Evolutionary conservation across 2,113 vertebrate species (phyloP).

Genomic region (Channa argus): DNA sequence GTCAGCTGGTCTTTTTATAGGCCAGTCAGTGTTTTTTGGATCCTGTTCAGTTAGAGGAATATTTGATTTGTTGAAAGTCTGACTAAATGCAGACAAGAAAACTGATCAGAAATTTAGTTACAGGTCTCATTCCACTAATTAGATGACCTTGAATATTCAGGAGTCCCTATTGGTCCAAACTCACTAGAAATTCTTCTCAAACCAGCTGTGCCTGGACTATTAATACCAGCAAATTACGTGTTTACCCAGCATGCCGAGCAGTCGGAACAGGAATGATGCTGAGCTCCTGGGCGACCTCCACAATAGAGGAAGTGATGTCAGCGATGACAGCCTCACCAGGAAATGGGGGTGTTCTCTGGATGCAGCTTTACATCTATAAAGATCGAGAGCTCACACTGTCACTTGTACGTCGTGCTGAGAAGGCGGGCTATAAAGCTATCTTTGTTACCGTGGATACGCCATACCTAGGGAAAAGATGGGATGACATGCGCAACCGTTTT

Average conservation of each 20-base stretch:
- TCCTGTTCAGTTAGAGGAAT: no score
- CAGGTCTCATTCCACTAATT: no score
- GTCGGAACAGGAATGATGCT: constrained; percentile 94
- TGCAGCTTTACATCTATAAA: constrained; percentile 96
- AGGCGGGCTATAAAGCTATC: constrained; percentile 89
- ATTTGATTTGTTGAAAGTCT: no score
- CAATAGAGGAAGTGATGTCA: constrained; percentile 91
- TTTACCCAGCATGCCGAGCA: constrained; percentile 86
- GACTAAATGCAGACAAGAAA: no score
- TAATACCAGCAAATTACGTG: neutral
- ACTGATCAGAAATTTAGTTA: no score
- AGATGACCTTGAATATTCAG: no score
- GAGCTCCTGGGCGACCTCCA: constrained; percentile 96
- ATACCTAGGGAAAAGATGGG: constrained; percentile 88
- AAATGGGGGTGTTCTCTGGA: constrained; percentile 80
- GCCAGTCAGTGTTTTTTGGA: no score
- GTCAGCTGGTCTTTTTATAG: no score
- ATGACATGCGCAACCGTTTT: constrained; percentile 93
- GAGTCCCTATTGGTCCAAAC: no score
- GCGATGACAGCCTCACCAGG: constrained; percentile 35
- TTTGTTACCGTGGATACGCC: constrained; percentile 96
- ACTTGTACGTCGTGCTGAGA: constrained; percentile 89
- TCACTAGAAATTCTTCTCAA: no score
- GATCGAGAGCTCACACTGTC: constrained; percentile 88
- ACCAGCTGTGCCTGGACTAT: no score